phyloP scores from a whole-genome alignment of 2,888 invertebrate species.

The Drosophila prostipennis region DNA sequence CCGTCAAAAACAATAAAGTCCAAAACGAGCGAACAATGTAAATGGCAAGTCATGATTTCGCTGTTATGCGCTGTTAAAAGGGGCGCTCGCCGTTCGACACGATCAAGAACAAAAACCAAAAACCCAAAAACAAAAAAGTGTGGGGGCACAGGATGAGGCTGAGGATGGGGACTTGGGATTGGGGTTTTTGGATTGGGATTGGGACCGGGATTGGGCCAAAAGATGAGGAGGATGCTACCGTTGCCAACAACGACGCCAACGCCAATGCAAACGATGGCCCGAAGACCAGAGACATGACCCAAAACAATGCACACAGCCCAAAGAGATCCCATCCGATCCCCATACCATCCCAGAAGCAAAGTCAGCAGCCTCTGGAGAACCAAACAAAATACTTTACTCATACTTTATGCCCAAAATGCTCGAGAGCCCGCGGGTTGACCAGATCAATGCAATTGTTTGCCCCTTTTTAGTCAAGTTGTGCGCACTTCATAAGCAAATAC shows the following conservation, averaged over 20 bases:
- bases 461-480: constrained; percentile 82
- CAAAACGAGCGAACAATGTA: constrained; percentile 83
- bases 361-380: constrained; percentile 22
- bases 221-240: constrained; percentile 67
- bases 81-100: constrained; percentile 83
- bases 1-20: constrained; percentile 83
- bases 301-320: constrained; percentile 70
- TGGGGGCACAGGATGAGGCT: constrained; percentile 49
- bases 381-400: constrained; percentile 74
- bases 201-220: constrained; percentile 19
- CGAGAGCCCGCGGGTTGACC: constrained; percentile 44
- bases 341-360: constrained; percentile 46
- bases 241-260: constrained; percentile 59
- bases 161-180: constrained; percentile 17
- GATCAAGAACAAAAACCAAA: constrained; percentile 78
- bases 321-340: constrained; percentile 24
- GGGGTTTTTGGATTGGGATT: constrained; percentile 12
- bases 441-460: constrained; percentile 82
- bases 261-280: constrained; percentile 52
- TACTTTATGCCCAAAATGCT: constrained; percentile 78
- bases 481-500: constrained; percentile 80
- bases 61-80: constrained; percentile 82
- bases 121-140: constrained; percentile 47
- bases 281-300: constrained; percentile 71
- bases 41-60: constrained; percentile 84